Conservation (phyloP, 2,113 vertebrate genomes). For the Alethe diademata region DNA sequence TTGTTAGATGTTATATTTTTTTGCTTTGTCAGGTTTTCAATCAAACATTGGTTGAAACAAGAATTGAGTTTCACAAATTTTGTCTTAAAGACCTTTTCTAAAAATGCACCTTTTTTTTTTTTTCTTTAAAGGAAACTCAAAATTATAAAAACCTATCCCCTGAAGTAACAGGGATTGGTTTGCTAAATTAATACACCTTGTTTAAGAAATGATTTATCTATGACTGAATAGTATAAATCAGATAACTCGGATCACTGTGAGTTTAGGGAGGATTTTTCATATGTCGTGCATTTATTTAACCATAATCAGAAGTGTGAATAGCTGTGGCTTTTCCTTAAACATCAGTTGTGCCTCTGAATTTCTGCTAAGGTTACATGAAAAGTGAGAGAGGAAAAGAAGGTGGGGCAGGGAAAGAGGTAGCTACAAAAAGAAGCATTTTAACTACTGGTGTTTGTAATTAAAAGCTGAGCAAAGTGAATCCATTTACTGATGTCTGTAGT, state of each 20-base stretch:
- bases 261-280: not conserved
- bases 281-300: not conserved
- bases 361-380: not conserved
- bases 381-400: not conserved
- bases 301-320: not conserved
- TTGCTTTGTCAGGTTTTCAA: not conserved
- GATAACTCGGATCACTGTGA: not conserved
- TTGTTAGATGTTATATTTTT: not conserved
- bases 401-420: not conserved
- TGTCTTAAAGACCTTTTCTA: not conserved
- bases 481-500: not conserved
- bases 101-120: not conserved
- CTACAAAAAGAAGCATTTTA: not conserved
- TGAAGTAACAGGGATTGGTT: not conserved
- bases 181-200: not conserved
- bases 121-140: not conserved
- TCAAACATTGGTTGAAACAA: not conserved
- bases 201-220: not conserved
- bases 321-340: not conserved
- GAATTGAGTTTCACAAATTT: not conserved
- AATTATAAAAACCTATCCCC: not conserved
- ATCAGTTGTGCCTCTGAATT: not conserved
- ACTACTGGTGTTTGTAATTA: not conserved
- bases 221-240: not conserved
- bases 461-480: not conserved